Evolutionary conservation across 2,113 vertebrate genomes (phyloP).

Genomic region (Tinamus guttatus): DNA sequence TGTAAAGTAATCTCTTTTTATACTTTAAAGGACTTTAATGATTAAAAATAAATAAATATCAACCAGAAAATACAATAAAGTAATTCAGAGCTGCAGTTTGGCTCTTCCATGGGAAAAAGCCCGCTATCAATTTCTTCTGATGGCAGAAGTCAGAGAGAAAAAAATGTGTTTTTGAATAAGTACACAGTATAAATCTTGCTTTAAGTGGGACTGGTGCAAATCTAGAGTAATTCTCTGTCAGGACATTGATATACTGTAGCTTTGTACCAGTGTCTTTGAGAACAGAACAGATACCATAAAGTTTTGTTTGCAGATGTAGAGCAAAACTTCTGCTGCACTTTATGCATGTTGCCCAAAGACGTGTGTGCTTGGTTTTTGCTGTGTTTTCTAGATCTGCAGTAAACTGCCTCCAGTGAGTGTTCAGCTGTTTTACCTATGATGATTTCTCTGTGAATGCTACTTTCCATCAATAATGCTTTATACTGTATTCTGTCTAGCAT

Average conservation of each 20-base stretch:
- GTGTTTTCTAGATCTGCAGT: accelerated
- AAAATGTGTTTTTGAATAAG: neutral
- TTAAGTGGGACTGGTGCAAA: neutral
- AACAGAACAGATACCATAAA: neutral
- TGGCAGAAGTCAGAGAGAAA: neutral
- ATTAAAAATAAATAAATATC: neutral
- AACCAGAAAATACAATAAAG: neutral
- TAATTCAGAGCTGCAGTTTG: neutral
- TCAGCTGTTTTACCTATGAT: neutral
- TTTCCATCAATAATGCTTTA: neutral
- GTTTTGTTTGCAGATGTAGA: neutral
- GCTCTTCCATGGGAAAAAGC: neutral
- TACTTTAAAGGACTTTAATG: neutral
- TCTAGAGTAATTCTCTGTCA: neutral
- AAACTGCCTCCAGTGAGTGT: neutral
- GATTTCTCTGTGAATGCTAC: neutral
- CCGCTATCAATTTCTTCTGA: neutral
- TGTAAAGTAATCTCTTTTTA: neutral
- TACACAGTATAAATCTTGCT: neutral
- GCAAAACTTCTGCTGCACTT: neutral
- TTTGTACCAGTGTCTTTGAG: neutral
- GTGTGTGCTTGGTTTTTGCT: neutral
- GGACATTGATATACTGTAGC: neutral
- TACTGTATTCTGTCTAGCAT: neutral
- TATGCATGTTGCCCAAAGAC: accelerated